Conservation (phyloP, 2,113 vertebrate species). For the Phrynosoma blainvillii region DNA sequence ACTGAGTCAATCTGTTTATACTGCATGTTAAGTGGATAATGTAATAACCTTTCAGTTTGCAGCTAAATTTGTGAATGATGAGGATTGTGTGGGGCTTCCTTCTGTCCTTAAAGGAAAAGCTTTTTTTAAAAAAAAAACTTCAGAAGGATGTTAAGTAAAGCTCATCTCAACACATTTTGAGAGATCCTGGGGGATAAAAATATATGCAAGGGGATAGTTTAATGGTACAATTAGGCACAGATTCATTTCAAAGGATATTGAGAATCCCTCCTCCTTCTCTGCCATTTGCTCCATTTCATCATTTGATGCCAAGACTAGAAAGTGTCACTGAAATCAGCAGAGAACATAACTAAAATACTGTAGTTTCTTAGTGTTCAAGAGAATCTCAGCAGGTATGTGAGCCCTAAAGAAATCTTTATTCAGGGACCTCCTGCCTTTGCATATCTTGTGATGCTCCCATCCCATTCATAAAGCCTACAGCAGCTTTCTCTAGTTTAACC, state of each 20-base stretch:
- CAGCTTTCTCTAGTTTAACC: too few species aligned
- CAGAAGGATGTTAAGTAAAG: conserved; percentile 2
- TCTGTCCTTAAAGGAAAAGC: conserved; percentile 15
- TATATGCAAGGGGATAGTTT: background rate
- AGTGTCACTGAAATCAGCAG: background rate
- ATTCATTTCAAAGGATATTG: conserved; percentile 39
- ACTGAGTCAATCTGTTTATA: conserved; percentile 2
- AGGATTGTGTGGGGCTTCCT: background rate
- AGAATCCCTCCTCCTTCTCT: background rate
- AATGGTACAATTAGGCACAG: background rate
- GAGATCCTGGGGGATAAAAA: conserved; percentile 28
- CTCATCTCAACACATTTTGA: conserved; percentile 5
- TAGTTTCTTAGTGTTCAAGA: background rate
- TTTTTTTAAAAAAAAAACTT: conserved; percentile 19
- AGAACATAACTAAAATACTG: conserved; percentile 8
- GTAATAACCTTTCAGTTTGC: conserved; percentile 30
- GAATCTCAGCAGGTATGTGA: background rate
- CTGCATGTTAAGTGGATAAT: conserved; percentile 28
- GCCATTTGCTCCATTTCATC: background rate
- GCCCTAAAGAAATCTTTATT: background rate
- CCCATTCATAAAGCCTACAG: background rate
- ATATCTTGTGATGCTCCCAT: background rate
- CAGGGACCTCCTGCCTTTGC: background rate
- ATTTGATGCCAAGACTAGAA: background rate
- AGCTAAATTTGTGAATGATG: conserved; percentile 19